phyloP scores from a whole-genome alignment of 92 coral and sea anemone species.

The Virgularia gustaviana region DNA sequence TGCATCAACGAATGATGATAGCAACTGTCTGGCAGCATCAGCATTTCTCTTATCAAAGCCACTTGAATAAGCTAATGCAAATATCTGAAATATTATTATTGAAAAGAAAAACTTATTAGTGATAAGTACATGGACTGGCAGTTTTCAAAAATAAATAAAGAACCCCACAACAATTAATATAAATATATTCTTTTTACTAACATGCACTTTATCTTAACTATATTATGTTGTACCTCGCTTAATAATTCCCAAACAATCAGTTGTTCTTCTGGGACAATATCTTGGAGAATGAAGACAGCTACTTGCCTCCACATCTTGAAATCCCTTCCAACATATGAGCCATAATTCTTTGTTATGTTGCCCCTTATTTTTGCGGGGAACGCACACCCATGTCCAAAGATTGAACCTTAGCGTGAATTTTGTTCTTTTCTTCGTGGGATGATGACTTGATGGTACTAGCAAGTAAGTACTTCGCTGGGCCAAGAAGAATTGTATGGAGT shows the following conservation, averaged over 20 bases:
- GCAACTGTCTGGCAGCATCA: not conserved
- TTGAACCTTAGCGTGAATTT: not conserved
- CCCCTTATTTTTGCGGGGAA: slow-evolving; percentile 11
- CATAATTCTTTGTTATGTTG: slow-evolving; percentile 23
- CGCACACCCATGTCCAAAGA: not conserved
- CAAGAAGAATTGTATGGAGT: too few relatives aligned
- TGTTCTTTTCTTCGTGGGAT: not conserved
- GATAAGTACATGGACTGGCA: too few relatives aligned
- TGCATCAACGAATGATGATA: not conserved
- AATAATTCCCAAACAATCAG: slow-evolving; percentile 10
- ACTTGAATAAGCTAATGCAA: slow-evolving; percentile 5
- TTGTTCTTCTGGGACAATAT: slow-evolving; percentile 7
- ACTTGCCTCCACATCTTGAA: slow-evolving; percentile 11
- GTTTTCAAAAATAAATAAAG: too few relatives aligned
- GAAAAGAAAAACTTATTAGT: too few relatives aligned
- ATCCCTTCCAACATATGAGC: slow-evolving; percentile 16
- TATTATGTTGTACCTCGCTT: slow-evolving; percentile 4
- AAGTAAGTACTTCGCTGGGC: slow-evolving; percentile 3
- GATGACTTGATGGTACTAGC: not conserved
- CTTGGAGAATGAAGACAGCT: slow-evolving; percentile 7
- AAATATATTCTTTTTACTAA: too few relatives aligned
- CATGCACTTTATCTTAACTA: too few relatives aligned
- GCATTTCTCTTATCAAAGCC: not conserved
- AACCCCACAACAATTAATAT: too few relatives aligned
- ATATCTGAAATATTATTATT: slow-evolving; percentile 1